Conservation (phyloP, 2,113 vertebrate genomes). For the Mesembrinibis cayennensis region DNA sequence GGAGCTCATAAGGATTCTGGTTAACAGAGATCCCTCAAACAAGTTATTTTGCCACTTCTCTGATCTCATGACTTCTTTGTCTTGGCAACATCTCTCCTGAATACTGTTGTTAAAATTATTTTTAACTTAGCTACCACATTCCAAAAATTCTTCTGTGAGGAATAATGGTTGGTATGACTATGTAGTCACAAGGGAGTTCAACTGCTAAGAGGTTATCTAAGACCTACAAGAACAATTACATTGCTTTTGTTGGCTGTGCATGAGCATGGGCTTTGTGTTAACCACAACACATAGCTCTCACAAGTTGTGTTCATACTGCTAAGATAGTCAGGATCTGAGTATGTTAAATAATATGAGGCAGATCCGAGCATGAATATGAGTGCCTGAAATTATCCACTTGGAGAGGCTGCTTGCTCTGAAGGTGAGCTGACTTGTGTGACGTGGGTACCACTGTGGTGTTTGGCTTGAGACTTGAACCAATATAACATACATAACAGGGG, state of each 20-base stretch:
- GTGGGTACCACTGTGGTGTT: neutral
- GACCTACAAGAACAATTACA: slow-evolving; percentile 4
- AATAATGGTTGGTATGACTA: neutral
- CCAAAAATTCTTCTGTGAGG: neutral
- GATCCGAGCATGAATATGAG: neutral
- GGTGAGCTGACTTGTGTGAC: neutral
- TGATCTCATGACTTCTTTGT: neutral
- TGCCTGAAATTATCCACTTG: neutral
- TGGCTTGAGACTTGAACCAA: neutral
- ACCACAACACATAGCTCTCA: neutral
- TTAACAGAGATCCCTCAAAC: neutral
- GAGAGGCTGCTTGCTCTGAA: neutral
- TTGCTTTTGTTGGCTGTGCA: slow-evolving; percentile 6
- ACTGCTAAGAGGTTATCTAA: slow-evolving; percentile 28
- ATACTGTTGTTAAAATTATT: neutral
- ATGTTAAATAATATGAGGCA: neutral
- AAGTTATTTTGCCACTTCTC: neutral
- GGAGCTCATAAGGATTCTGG: neutral
- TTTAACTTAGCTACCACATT: slow-evolving; percentile 22
- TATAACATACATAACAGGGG: neutral
- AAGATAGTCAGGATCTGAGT: neutral
- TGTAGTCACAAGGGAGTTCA: neutral
- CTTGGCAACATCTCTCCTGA: neutral
- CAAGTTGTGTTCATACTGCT: neutral
- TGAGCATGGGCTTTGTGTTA: neutral